Conservation (phyloP, 2,888 invertebrate genomes). For the Lottia scabra region DNA sequence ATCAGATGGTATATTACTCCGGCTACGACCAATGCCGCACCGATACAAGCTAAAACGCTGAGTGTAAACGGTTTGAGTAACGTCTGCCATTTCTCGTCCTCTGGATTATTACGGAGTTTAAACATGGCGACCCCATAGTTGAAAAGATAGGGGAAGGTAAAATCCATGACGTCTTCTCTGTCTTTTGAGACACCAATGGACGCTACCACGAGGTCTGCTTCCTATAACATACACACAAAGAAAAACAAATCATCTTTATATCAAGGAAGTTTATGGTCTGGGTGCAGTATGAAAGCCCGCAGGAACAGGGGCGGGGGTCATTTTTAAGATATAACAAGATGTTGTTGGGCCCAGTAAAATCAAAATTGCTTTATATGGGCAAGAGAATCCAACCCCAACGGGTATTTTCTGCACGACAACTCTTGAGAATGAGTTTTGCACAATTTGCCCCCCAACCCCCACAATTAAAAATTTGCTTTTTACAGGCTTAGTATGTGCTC, state of each 20-base stretch:
- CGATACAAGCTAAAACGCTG: constrained; percentile 41
- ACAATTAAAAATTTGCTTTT: too few species aligned
- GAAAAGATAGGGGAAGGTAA: constrained; percentile 80
- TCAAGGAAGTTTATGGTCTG: too few species aligned
- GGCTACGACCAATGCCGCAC: constrained; percentile 31
- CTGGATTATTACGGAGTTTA: constrained; percentile 39
- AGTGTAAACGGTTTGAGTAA: constrained; percentile 22
- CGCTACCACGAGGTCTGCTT: constrained; percentile 85
- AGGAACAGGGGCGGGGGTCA: too few species aligned
- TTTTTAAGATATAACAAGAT: too few species aligned
- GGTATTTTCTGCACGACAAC: too few species aligned
- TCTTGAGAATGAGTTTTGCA: too few species aligned
- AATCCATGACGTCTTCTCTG: constrained; percentile 88
- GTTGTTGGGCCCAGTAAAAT: too few species aligned
- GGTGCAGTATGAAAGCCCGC: background rate
- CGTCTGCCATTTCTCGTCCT: constrained; percentile 42
- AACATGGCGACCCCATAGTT: constrained; percentile 46
- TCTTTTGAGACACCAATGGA: constrained; percentile 91
- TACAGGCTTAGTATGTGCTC: too few species aligned
- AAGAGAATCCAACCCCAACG: too few species aligned
- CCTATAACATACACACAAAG: constrained; percentile 71
- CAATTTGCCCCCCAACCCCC: too few species aligned
- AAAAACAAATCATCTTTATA: too few species aligned
- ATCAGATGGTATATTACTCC: constrained; percentile 39
- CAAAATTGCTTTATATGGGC: too few species aligned